A percentile compares a stretch with the other conserved stretches of the same genome.
These are phyloP conservation scores for Megalurothrips usitatus DNA, from an alignment of 2,888 invertebrate genomes.

Conservation along the genomic window DNA sequence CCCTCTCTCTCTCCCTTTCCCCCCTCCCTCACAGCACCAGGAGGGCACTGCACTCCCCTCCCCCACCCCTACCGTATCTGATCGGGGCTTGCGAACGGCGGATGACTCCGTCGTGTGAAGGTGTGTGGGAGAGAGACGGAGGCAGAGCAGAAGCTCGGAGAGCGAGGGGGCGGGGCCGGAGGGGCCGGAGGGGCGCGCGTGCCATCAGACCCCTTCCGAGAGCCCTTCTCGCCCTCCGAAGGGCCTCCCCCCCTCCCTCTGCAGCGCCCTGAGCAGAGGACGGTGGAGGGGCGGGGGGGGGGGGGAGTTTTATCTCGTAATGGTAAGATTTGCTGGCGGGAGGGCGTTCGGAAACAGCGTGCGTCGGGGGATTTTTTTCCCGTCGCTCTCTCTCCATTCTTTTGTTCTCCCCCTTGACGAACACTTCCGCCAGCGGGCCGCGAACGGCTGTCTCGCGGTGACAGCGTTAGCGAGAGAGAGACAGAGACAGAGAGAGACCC, in stretches of 20 bases:
- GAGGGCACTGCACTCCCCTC: too few species aligned
- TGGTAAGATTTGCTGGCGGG: slow-evolving; percentile 3
- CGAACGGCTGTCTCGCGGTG: too few species aligned
- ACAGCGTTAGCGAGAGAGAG: too few species aligned
- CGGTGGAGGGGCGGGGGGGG: background rate
- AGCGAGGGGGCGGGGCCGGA: background rate
- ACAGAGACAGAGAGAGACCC: too few species aligned
- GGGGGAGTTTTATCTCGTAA: slow-evolving; percentile 10
- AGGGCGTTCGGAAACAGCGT: background rate
- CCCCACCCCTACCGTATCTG: too few species aligned
- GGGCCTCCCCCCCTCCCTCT: background rate
- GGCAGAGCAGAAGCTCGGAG: background rate
- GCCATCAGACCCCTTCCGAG: slow-evolving; percentile 19
- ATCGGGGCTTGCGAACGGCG: too few species aligned
- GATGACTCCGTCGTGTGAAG: background rate
- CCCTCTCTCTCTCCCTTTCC: too few species aligned
- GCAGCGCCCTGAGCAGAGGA: too few species aligned
- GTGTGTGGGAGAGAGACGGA: background rate
- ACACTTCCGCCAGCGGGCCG: background rate
- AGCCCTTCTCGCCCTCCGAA: background rate
- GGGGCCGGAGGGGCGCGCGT: background rate
- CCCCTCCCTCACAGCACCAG: background rate
- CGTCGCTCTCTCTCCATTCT: background rate
- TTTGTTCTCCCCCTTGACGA: background rate
- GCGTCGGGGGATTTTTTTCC: background rate